Evolutionary conservation across 2,113 vertebrate genomes (phyloP).

Genomic region (Capreolus pygargus): DNA sequence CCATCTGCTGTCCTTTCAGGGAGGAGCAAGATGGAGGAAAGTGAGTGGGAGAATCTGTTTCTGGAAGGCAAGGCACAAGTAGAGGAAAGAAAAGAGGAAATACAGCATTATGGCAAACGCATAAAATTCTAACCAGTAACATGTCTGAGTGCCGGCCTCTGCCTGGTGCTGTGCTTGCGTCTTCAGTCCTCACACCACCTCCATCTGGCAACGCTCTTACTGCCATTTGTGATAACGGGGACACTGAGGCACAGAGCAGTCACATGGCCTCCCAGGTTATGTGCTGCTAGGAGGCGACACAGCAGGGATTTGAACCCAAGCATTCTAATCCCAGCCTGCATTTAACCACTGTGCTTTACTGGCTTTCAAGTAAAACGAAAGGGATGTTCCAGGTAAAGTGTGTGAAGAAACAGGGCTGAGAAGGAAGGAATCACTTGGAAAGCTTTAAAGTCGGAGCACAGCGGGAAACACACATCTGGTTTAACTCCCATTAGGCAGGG

Average conservation of each 20-base stretch:
- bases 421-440: too few species aligned
- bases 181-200: too few species aligned
- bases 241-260: background rate
- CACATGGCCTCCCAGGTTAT: background rate
- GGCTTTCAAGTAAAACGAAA: background rate
- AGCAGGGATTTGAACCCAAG: background rate
- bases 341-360: background rate
- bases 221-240: background rate
- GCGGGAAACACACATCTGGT: background rate
- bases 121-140: background rate
- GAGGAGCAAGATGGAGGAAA: background rate
- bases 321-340: background rate
- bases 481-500: background rate
- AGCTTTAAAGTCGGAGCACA: fast-evolving
- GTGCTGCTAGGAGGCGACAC: background rate
- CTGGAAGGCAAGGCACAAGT: background rate
- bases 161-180: background rate
- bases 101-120: background rate
- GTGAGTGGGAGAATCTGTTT: background rate
- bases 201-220: background rate
- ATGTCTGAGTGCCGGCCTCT: fast-evolving
- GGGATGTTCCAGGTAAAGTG: background rate
- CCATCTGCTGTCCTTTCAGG: background rate
- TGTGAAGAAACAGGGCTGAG: background rate
- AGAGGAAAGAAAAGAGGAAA: background rate